Percentiles rank a stretch among this genome's conserved stretches.
These are phyloP conservation scores for Orcinus orca DNA, from an alignment of 2,113 vertebrate species.

Conservation along the genomic window DNA sequence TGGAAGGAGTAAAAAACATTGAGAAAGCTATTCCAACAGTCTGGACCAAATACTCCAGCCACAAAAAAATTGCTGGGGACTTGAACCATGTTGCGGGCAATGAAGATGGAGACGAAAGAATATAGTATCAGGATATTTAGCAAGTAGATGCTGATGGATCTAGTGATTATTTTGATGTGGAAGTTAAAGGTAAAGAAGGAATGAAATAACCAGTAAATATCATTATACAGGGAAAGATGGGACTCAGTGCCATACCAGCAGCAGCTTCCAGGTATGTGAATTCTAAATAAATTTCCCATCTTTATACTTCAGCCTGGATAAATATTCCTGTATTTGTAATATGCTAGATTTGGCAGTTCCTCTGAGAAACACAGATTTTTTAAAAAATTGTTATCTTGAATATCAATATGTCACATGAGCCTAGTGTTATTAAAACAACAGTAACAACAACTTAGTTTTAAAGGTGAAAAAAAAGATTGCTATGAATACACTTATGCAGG, in stretches of 20 bases:
- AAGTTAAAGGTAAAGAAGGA: background rate
- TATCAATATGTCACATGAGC: background rate
- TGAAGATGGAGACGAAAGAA: background rate
- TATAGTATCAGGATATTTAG: background rate
- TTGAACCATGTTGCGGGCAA: background rate
- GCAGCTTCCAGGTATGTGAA: background rate
- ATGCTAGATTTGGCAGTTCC: background rate
- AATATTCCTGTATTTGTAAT: background rate
- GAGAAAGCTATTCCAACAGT: background rate
- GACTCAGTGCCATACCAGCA: background rate
- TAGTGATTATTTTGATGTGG: background rate
- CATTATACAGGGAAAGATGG: too few species aligned
- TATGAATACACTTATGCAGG: background rate
- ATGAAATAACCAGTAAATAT: background rate
- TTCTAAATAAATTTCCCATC: background rate
- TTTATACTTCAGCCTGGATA: background rate
- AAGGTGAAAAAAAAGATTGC: background rate
- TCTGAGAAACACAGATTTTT: background rate
- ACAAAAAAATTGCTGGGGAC: background rate
- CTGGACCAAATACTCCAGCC: fast-evolving
- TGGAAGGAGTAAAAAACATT: background rate
- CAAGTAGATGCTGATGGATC: background rate
- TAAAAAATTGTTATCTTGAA: background rate
- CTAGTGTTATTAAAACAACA: background rate
- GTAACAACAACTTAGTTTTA: background rate